phyloP scores from a whole-genome alignment of 2,888 invertebrate species.

The Himalopsyche tibetana region DNA sequence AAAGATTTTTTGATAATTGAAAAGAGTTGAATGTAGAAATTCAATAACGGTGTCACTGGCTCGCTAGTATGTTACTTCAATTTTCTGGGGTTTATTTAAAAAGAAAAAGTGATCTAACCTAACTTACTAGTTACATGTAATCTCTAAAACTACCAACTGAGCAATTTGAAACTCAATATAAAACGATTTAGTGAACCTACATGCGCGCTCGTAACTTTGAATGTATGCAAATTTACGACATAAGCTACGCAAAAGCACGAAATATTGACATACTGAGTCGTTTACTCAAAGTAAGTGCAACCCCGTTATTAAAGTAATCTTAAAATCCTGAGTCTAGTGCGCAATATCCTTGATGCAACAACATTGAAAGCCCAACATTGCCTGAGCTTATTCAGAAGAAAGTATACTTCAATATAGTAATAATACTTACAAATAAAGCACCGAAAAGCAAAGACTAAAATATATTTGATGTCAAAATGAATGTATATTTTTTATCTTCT shows the following conservation, averaged over 20 bases:
- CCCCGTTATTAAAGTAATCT: constrained; percentile 41
- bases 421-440: no score
- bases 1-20: no score
- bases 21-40: no score
- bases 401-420: not conserved
- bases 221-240: constrained; percentile 44
- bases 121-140: not conserved
- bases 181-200: constrained; percentile 40
- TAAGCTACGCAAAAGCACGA: constrained; percentile 3
- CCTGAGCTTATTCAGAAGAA: not conserved
- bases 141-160: not conserved
- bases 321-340: not conserved
- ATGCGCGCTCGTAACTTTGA: constrained; percentile 38
- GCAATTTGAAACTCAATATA: constrained; percentile 36
- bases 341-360: constrained; percentile 38
- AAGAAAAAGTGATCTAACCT: no score
- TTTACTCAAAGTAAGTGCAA: constrained; percentile 47
- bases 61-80: no score
- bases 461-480: no score
- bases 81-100: no score
- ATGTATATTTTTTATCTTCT: no score
- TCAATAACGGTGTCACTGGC: no score
- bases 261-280: constrained; percentile 40
- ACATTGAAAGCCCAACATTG: constrained; percentile 16
- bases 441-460: no score